Base-by-base conservation (phyloP, 2,888 invertebrate species). In the Rugalucina vietnamica region DNA sequence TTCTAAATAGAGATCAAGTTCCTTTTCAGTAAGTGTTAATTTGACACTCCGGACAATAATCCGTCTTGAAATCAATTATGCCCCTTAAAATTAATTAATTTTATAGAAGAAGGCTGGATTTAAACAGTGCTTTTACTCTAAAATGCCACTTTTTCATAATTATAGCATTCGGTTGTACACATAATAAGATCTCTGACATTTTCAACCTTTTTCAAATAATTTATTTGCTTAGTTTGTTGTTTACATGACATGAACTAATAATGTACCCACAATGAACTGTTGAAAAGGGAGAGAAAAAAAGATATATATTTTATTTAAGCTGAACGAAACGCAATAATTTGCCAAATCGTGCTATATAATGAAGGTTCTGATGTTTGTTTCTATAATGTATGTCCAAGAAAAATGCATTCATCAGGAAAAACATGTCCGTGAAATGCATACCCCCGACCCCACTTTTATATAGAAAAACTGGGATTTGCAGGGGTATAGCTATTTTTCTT, bases 101-200 rank as follows among this genome's bases (percentile, higher is more conserved):
- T 65, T 65, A n/a, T 34, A 65, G 65, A 65, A 34, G 65, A 65
- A 65, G 34, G 65, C 65, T 65, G 65, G 18, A 65, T 65, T 65
- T 65, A 65, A 65, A 65, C 65, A 65, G 65, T 1, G 65, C 65
- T 65, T 65, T 65, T 34, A 32, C 34, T 34, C 18, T 65, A 65
- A 60, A 65, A 65, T 65, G 65, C 34, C 65, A 65, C 32, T 34
- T 60, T 34, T 65, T 24, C 34, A 34, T 65, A 65, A 65, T 65
- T 65, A 65, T 65, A 65, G 24, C 34, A 12, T 65, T 65, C 34
- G 24, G 29, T 34, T 5, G 32, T 65, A 32, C 34, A 34, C 34
- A 65, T 65, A 65, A 65, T 65, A 65, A 18, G 34, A 65, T 32
- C 34, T n/a, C 21, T 65, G 65, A 65, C 65, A 65, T 65, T 34